phyloP scores from a whole-genome alignment of 2,113 vertebrate genomes.

The Corythaixoides concolor region DNA sequence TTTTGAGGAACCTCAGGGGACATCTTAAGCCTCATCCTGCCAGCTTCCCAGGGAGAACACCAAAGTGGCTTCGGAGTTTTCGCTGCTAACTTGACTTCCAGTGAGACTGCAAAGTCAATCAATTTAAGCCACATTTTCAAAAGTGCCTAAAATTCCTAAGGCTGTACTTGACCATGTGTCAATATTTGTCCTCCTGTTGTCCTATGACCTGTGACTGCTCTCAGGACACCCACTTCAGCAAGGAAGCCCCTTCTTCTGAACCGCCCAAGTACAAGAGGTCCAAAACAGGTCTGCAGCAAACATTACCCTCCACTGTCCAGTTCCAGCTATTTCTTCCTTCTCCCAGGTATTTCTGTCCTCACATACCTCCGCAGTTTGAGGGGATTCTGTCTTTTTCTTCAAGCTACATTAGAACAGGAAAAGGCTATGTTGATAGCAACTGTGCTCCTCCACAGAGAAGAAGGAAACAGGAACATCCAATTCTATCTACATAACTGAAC shows the following conservation, averaged over 20 bases:
- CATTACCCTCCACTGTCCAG: not conserved
- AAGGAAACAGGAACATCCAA: not conserved
- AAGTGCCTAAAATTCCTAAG: not conserved
- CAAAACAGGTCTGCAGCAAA: not conserved
- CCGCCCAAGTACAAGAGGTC: not conserved
- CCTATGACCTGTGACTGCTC: not conserved
- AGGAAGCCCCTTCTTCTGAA: not conserved
- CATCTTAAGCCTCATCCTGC: not conserved
- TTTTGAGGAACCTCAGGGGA: not conserved
- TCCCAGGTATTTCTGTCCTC: not conserved
- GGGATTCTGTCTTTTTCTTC: not conserved
- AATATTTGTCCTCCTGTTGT: not conserved
- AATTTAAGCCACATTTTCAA: not conserved
- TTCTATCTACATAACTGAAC: not conserved
- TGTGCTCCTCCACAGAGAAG: not conserved
- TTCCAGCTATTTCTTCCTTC: not conserved
- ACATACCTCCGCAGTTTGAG: not conserved
- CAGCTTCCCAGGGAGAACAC: not conserved
- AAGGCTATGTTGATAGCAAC: not conserved
- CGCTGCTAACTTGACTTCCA: not conserved
- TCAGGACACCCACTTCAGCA: not conserved
- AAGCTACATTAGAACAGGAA: not conserved
- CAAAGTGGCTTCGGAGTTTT: not conserved
- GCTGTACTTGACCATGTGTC: accelerated
- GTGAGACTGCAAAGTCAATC: not conserved